A percentile compares a stretch with the other conserved stretches of the same genome.
Conservation (phyloP, 2,888 invertebrate genomes). For the Nymphalis urticae region DNA sequence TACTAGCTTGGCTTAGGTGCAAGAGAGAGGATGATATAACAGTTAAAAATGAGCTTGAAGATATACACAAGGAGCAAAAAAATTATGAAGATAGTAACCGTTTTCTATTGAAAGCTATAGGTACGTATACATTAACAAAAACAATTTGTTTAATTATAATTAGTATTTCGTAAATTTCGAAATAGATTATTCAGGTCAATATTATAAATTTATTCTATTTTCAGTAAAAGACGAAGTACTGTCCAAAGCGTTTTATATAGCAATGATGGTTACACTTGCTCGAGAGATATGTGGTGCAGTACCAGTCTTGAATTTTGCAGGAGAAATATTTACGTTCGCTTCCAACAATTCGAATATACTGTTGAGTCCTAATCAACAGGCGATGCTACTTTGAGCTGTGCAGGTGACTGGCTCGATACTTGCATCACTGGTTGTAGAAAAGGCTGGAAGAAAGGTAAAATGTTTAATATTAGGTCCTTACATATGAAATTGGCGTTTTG, state of each 20-base stretch:
- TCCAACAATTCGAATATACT: slow-evolving; percentile 52
- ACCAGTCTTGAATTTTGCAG: slow-evolving; percentile 70
- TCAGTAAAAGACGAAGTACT: slow-evolving; percentile 66
- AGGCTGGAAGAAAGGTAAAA: slow-evolving; percentile 65
- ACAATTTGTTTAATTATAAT: not conserved
- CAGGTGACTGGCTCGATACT: slow-evolving; percentile 64
- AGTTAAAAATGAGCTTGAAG: slow-evolving; percentile 56
- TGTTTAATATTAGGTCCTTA: too few species aligned
- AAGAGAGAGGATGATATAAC: slow-evolving; percentile 52
- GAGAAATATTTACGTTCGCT: slow-evolving; percentile 64
- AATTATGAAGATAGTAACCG: slow-evolving; percentile 60
- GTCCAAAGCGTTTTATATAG: slow-evolving; percentile 63
- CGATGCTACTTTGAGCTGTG: slow-evolving; percentile 68
- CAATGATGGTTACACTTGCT: slow-evolving; percentile 55
- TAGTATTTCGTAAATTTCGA: not conserved
- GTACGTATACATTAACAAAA: slow-evolving; percentile 49
- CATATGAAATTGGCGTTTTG: too few species aligned
- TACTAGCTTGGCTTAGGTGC: slow-evolving; percentile 71
- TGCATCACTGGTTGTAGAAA: slow-evolving; percentile 65
- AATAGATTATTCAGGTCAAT: not conserved
- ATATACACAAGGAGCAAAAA: slow-evolving; percentile 59
- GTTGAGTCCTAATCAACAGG: slow-evolving; percentile 69
- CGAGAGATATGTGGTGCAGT: slow-evolving; percentile 69
- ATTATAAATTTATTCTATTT: slow-evolving; percentile 32
- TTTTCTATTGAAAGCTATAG: slow-evolving; percentile 60